These are phyloP conservation scores for Synergus japonicus DNA, from an alignment of 2,888 invertebrate genomes.

Conservation along the genomic window DNA sequence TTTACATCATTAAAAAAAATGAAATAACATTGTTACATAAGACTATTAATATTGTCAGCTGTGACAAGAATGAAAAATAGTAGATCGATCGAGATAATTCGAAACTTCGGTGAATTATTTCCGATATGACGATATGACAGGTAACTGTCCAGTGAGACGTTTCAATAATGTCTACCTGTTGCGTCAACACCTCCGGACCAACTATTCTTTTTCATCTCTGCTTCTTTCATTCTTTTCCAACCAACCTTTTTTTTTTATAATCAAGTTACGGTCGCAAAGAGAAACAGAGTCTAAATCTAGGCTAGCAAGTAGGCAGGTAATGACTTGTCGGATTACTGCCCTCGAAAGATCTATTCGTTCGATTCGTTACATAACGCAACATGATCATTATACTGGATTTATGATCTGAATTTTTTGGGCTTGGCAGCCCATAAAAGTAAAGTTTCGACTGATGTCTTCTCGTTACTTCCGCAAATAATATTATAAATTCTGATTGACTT, in stretches of 20 bases:
- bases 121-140: constrained; percentile 2
- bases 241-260: neutral
- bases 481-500: constrained; percentile 44
- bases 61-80: neutral
- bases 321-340: constrained; percentile 48
- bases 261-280: neutral
- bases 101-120: constrained; percentile 12
- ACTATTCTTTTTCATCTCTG: neutral
- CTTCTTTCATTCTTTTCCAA: neutral
- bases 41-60: neutral
- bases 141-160: constrained; percentile 9
- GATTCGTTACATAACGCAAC: constrained; percentile 53
- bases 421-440: constrained; percentile 51
- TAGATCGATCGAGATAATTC: neutral
- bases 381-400: constrained; percentile 55
- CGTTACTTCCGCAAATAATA: constrained; percentile 50
- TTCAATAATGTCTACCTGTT: constrained; percentile 22
- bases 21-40: neutral
- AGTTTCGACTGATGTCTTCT: constrained; percentile 49
- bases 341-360: constrained; percentile 49
- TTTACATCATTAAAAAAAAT: neutral
- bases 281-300: neutral
- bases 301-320: constrained; percentile 45
- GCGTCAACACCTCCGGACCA: constrained; percentile 25
- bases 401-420: constrained; percentile 55